Evolutionary conservation across 2,888 invertebrate species (phyloP), one percentile per base, ranked within the genome.

Genomic region (Chrysolina haemoptera): DNA sequence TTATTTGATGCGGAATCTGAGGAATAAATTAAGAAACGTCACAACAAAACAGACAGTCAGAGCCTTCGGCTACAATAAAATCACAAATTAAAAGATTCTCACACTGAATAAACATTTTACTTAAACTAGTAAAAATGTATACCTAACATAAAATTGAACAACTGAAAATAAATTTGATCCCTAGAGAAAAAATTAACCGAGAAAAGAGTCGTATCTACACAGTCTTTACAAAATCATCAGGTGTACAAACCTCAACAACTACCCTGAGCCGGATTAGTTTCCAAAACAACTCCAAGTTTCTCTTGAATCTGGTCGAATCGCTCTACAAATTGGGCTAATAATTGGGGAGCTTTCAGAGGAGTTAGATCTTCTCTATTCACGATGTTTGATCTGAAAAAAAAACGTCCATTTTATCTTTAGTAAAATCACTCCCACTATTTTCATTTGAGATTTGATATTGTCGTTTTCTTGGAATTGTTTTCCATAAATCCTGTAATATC

Each of bases 291-390:
- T 35, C 81, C 86, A 59, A 88, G 80, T 73, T 83, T 85, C 69
- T 87, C 85, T 78, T 88, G 87, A 12, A 88, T 86, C 73, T 85
- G 84, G 70, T 88, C 86, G 69, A 87, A 86, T 74, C 87, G 80
- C 62, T 87, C 87, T 8, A 85, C 80, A 71, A 87, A 88, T 65
- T 86, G 84, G 16, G 84, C 84, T 20, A 88, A 74, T 5, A 87
- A 79, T 35, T 84, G 82, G n/a, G 88, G 87, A 27, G 86, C 82
- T 72, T 75, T 80, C 22, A 86, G 74, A 1, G 84, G 83, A 18
- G 78, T 76, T 66, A 83, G 74, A 59, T 82, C 79, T 20, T 80
- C 78, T 59, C 68, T 70, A 62, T 62, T 77, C 22, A 79, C 16
- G n/a, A 73, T 48, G 46, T 75, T 78, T 8, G 78, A 74, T 20